These are phyloP conservation scores for Caranx melampygus DNA, from an alignment of 2,113 vertebrate species.

Conservation along the genomic window DNA sequence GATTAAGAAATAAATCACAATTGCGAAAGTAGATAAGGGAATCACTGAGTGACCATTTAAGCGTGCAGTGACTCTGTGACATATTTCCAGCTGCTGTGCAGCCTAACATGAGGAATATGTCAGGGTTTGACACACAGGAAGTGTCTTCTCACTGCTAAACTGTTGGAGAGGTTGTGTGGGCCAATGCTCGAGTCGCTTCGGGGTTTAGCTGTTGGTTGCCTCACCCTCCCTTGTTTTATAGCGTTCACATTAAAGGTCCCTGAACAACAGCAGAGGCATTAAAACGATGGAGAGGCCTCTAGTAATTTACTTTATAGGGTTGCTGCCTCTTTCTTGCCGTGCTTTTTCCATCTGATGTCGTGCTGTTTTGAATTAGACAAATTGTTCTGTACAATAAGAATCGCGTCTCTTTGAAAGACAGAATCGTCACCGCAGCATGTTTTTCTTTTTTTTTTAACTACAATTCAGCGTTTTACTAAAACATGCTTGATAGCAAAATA, in stretches of 20 bases:
- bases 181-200: slow-evolving; percentile 38
- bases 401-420: slow-evolving; percentile 17
- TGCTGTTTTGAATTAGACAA: slow-evolving; percentile 61
- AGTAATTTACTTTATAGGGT: slow-evolving; percentile 76
- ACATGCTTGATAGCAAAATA: slow-evolving; percentile 34
- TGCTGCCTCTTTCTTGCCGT: slow-evolving; percentile 46
- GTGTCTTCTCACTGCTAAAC: slow-evolving; percentile 44
- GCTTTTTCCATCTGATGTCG: slow-evolving; percentile 52
- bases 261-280: slow-evolving; percentile 72
- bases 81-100: not conserved
- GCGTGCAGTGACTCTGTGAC: not conserved
- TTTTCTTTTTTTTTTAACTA: slow-evolving; percentile 11
- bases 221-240: slow-evolving; percentile 71
- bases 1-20: slow-evolving; percentile 11
- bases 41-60: not conserved
- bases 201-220: slow-evolving; percentile 46
- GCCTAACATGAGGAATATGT: slow-evolving; percentile 25
- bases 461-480: slow-evolving; percentile 11
- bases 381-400: not conserved
- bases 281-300: slow-evolving; percentile 65
- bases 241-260: slow-evolving; percentile 71
- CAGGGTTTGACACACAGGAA: slow-evolving; percentile 35
- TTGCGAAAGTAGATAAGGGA: not conserved
- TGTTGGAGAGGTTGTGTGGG: slow-evolving; percentile 49
- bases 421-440: not conserved